These are phyloP conservation scores for Aulostomus chinensis DNA, from an alignment of 2,797 vertebrate species.

Conservation along the genomic window DNA sequence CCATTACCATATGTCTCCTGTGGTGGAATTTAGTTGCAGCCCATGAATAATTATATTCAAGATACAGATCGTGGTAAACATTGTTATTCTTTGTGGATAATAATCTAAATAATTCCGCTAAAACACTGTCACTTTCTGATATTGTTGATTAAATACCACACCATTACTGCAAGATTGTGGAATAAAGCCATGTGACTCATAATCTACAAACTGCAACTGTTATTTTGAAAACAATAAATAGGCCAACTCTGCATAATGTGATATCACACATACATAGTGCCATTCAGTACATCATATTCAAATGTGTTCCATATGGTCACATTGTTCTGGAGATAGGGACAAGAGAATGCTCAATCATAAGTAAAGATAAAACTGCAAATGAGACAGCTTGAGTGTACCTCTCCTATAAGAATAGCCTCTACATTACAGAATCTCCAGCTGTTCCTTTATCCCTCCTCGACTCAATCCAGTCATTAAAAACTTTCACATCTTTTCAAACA, in stretches of 20 bases:
- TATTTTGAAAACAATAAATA: slow-evolving; percentile 64
- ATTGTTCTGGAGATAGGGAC: slow-evolving; percentile 65
- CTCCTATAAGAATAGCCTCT: slow-evolving; percentile 73
- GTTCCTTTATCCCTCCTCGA: slow-evolving; percentile 72
- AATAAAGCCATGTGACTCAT: slow-evolving; percentile 35
- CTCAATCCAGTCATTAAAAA: slow-evolving; percentile 75
- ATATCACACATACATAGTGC: slow-evolving; percentile 48
- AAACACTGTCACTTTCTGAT: slow-evolving; percentile 20
- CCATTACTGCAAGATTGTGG: slow-evolving; percentile 28
- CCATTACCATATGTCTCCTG: slow-evolving; percentile 52
- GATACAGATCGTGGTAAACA: too few species aligned
- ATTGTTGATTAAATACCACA: slow-evolving; percentile 37
- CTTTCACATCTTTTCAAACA: slow-evolving; percentile 71
- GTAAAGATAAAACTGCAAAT: slow-evolving; percentile 60
- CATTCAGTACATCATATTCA: slow-evolving; percentile 48
- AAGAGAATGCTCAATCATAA: slow-evolving; percentile 69
- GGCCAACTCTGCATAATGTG: slow-evolving; percentile 49
- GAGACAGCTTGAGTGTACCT: slow-evolving; percentile 71
- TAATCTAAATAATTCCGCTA: slow-evolving; percentile 55
- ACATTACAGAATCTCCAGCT: slow-evolving; percentile 74
- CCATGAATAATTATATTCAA: too few species aligned
- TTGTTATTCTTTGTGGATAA: too few species aligned
- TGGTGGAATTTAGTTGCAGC: slow-evolving; percentile 69
- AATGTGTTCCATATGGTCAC: slow-evolving; percentile 70
- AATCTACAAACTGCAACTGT: slow-evolving; percentile 64